Conservation (phyloP, 2,797 vertebrate species). For the Alca torda region DNA sequence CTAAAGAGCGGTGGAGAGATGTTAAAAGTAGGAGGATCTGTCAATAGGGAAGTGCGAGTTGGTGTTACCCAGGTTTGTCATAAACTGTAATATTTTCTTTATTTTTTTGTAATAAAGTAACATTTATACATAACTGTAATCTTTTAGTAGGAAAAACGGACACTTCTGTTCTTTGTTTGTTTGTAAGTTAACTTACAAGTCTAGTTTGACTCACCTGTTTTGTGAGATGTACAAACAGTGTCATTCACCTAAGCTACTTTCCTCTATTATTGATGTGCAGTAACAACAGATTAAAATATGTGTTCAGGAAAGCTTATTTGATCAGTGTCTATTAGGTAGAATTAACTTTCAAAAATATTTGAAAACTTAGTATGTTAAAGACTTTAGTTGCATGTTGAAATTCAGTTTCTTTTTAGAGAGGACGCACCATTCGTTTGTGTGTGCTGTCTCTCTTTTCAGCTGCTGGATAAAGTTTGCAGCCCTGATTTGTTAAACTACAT, state of each 20-base stretch:
- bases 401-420: background rate
- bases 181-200: background rate
- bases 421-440: background rate
- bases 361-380: background rate
- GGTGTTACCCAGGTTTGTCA: conserved; percentile 94
- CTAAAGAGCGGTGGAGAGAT: conserved; percentile 98
- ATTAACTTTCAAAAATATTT: background rate
- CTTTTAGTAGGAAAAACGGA: background rate
- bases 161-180: background rate
- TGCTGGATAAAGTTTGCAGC: background rate
- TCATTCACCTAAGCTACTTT: background rate
- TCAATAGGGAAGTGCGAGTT: conserved; percentile 97
- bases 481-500: background rate
- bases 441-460: background rate
- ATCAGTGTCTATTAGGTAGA: background rate
- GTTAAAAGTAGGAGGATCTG: conserved; percentile 95
- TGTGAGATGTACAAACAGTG: background rate
- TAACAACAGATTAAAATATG: background rate
- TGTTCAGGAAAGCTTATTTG: background rate
- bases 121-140: background rate
- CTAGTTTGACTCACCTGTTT: background rate
- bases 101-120: background rate
- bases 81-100: background rate
- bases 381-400: background rate
- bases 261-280: background rate